phyloP scores from a whole-genome alignment of 2,797 vertebrate genomes.

The Synaphobranchus kaupii region DNA sequence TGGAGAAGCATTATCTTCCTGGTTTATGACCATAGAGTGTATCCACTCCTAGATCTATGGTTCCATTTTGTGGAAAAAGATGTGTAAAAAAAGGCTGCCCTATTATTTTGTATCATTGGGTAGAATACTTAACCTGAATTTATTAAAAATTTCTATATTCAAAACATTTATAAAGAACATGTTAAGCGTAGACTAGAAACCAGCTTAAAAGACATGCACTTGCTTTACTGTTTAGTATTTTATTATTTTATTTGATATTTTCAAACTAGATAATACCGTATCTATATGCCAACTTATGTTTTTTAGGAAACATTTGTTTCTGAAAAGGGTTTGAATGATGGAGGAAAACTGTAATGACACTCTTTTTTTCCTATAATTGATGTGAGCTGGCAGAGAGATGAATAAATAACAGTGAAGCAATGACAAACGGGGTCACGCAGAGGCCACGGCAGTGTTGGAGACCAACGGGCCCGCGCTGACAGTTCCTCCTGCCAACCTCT shows the following conservation, averaged over 20 bases:
- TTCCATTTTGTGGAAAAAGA: background rate
- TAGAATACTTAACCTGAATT: background rate
- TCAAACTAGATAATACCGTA: background rate
- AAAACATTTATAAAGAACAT: background rate
- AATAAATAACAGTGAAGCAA: conserved; percentile 46
- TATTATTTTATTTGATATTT: background rate
- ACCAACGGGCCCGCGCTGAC: conserved; percentile 32
- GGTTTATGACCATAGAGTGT: background rate
- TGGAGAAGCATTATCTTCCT: background rate
- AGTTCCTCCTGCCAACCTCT: conserved; percentile 38
- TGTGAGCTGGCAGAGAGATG: conserved; percentile 25
- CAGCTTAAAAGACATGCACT: background rate
- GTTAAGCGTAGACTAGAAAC: background rate
- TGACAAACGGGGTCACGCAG: conserved; percentile 16
- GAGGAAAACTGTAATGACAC: background rate
- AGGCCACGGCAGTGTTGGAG: conserved; percentile 21
- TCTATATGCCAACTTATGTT: background rate
- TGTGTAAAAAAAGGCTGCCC: background rate
- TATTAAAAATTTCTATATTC: background rate
- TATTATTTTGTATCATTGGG: background rate
- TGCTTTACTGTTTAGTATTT: background rate
- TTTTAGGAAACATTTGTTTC: background rate
- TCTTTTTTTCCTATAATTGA: background rate
- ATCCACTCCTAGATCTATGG: background rate
- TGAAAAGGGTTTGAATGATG: background rate